Base-by-base conservation (phyloP, 2,888 invertebrate genomes). In the Rhingia campestris region DNA sequence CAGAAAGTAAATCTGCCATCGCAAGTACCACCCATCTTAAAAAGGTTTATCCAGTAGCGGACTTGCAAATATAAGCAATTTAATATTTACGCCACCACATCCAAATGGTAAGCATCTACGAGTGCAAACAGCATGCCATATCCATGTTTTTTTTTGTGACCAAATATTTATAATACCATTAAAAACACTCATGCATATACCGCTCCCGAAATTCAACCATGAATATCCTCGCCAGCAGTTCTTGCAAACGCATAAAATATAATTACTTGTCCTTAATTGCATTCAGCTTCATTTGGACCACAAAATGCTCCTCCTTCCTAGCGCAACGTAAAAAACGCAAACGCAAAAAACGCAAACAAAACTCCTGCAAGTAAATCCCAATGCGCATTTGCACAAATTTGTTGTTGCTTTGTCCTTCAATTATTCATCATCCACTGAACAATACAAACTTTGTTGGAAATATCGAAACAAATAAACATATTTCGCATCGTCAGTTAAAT, bases 401-500 rank as follows among this genome's bases (percentile, higher is more conserved):
- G 22, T 22, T 22, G 22, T 22, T 22, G 1, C 22, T 22, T 22
- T 22, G 2, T 22, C 22, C 22, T 22, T 22, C 22, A 54, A 37
- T 54, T 54, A 54, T 54, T 54, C 12, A 54, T 54, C 9, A 35
- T 14, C 14, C 14, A 22, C 22, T 14, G 43, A 7, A 32, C n/a
- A 43, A 43, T 43, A 33, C 12, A 58, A 10, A 41, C 14, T 61
- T 61, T 61, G 30, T 14, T 43, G 37, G 30, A 33, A 35, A 22
- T 14, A 45, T 45, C 33, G 59, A 61, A 61, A 61, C 45, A 47
- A 59, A 45, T 9, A 61, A 45, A 45, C 43, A 12, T 59, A 9
- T 10, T 45, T 45, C 45, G 45, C 33, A 5, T 59, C 59, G 59
- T 10, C 51, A n/a, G 51, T 53, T 12, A 22, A 37, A 37, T 14